Evolutionary conservation across 53 echinoderm and acorn worm genomes (phyloP), one percentile per base, ranked within the genome.

Genomic region (Zoroaster sp.): DNA sequence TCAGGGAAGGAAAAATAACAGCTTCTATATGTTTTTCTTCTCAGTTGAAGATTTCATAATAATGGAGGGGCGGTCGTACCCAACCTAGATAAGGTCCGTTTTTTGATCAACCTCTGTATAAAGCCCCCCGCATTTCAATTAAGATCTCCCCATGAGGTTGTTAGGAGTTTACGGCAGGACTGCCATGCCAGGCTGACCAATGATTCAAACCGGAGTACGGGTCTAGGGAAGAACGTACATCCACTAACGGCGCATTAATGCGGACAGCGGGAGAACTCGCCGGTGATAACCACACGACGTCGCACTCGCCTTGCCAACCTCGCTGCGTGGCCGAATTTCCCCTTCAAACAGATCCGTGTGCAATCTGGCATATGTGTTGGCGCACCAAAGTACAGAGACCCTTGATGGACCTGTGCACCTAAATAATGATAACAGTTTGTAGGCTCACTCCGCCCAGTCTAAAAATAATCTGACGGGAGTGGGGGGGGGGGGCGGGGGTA

Each of bases 221-320:
- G 15, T 36, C 38, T n/a, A 36, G 71, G 35, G 38, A 38, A 71
- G 15, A 30, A 11, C 35, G 18, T 35, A 14, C 71, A 38, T 71
- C 35, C 38, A 17, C 51, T 12, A 20, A 38, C 79, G 39, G 79
- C 40, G 79, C 63, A 79, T 79, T 79, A 79, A n/a, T 38, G 11
- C 12, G 79, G 65, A 36, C 79, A 59, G 79, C 63, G 59, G 79
- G 55, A 4, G 40, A 38, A 63, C 63, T 25, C 39, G 11, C 37
- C 31, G 12, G 36, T 23, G 44, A 7, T 38, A 54, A 1, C 83
- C 6, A 43, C 83, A 18, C 13, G 83, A 83, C 83, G 67, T 87
- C 23, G 39, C 87, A 53, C 87, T 87, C 73, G 37, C 33, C 51
- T 37, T 72, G 53, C 55, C 73, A 54, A 52, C 54, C 72, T 73